phyloP scores from a whole-genome alignment of 2,113 vertebrate genomes.

The Pardalotus punctatus region DNA sequence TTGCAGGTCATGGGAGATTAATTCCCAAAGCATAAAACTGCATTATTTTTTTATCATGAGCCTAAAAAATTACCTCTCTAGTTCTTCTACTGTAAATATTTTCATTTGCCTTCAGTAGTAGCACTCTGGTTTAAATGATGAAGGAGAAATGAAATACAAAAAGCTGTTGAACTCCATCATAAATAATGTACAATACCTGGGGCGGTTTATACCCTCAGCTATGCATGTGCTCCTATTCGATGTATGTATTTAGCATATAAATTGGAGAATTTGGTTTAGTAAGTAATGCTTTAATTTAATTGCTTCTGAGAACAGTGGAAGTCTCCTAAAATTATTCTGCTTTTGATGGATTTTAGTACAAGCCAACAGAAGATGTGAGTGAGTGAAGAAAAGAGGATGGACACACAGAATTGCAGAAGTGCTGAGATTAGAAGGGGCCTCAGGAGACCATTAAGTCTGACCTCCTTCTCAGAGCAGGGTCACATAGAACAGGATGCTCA shows the following conservation, averaged over 20 bases:
- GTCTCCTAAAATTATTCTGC: not conserved
- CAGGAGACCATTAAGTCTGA: not conserved
- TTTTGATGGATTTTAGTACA: not conserved
- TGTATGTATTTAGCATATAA: not conserved
- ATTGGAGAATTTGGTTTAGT: not conserved
- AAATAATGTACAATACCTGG: not conserved
- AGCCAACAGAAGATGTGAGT: not conserved
- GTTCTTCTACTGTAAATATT: slow-evolving; percentile 21
- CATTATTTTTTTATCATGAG: not conserved
- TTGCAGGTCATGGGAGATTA: slow-evolving; percentile 10
- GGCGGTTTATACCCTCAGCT: not conserved
- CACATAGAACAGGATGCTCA: not conserved
- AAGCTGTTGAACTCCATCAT: not conserved
- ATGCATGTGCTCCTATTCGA: not conserved
- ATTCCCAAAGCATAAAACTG: slow-evolving; percentile 31
- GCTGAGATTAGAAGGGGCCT: not conserved
- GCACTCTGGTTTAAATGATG: not conserved
- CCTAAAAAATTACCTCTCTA: not conserved
- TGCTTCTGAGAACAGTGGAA: not conserved
- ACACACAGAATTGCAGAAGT: not conserved
- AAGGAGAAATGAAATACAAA: not conserved
- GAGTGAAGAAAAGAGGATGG: not conserved
- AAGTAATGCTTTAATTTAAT: not conserved
- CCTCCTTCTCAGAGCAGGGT: not conserved
- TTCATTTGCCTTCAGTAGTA: not conserved